A percentile compares a stretch with the other conserved stretches of the same genome.
phyloP scores from a whole-genome alignment of 1,140 invertebrate species.

The Chrysopa pallens region DNA sequence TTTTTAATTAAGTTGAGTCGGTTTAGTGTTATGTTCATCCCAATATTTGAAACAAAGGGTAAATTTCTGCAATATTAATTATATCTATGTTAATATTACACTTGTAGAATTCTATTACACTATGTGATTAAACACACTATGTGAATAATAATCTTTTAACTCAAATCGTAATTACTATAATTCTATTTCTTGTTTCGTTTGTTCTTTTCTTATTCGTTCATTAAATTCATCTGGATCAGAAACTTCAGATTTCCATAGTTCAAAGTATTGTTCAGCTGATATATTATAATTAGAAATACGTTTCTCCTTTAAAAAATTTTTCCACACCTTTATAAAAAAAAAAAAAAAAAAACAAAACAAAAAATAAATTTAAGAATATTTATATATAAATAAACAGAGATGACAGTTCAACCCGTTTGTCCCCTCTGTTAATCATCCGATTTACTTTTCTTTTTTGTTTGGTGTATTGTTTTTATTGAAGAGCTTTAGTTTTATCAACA shows the following conservation, averaged over 20 bases:
- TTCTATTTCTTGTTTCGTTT: not conserved
- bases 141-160: not conserved
- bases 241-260: constrained; percentile 23
- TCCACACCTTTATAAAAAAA: constrained; percentile 22
- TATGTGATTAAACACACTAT: constrained; percentile 1
- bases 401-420: too few relatives aligned
- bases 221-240: constrained; percentile 20
- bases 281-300: constrained; percentile 20
- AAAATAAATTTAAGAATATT: not conserved
- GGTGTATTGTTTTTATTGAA: too few relatives aligned
- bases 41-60: too few relatives aligned
- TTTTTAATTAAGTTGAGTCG: too few relatives aligned
- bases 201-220: not conserved
- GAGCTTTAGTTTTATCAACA: too few relatives aligned
- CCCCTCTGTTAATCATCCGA: too few relatives aligned
- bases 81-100: too few relatives aligned
- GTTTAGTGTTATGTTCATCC: too few relatives aligned
- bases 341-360: too few relatives aligned
- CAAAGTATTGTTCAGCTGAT: constrained; percentile 21
- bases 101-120: not conserved
- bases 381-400: too few relatives aligned
- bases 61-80: too few relatives aligned
- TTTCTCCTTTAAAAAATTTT: constrained; percentile 20
- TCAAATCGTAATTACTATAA: not conserved
- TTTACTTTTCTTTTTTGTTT: too few relatives aligned